A percentile compares a stretch with the other conserved stretches of the same genome.
phyloP scores from a whole-genome alignment of 2,888 invertebrate species.

The Heterodera filipjevi region DNA sequence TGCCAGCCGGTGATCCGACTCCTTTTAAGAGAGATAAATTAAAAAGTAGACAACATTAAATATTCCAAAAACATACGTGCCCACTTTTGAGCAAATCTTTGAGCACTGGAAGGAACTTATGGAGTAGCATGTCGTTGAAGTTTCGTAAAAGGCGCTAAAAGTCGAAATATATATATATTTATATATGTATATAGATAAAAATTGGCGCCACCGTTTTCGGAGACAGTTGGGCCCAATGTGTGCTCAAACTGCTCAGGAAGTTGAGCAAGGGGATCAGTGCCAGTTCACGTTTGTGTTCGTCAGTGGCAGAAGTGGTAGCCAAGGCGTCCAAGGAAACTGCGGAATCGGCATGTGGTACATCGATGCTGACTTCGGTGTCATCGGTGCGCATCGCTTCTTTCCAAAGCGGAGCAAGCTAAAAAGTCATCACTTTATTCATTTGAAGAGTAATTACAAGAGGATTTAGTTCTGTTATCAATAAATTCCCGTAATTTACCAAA shows the following conservation, averaged over 20 bases:
- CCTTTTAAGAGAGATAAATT: slow-evolving; percentile 66
- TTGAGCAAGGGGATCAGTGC: slow-evolving; percentile 42
- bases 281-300: slow-evolving; percentile 36
- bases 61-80: slow-evolving; percentile 26
- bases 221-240: slow-evolving; percentile 6
- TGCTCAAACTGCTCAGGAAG: slow-evolving; percentile 30
- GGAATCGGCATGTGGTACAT: slow-evolving; percentile 25
- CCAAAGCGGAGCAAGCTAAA: slow-evolving; percentile 1
- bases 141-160: slow-evolving; percentile 76
- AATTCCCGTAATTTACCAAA: neutral
- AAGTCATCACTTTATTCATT: no score
- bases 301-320: neutral
- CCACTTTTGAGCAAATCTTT: slow-evolving; percentile 68
- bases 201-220: no score
- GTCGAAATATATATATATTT: no score
- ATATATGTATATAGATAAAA: no score
- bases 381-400: neutral
- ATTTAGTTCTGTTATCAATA: neutral
- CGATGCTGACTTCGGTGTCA: neutral
- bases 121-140: slow-evolving; percentile 75
- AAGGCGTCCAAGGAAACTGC: neutral
- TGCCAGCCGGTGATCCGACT: slow-evolving; percentile 81
- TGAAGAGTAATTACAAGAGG: slow-evolving; percentile 7
- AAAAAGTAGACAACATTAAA: neutral
- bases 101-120: slow-evolving; percentile 74